Base-by-base conservation (phyloP, 2,888 invertebrate species). In the Cyrtodaria siliqua region DNA sequence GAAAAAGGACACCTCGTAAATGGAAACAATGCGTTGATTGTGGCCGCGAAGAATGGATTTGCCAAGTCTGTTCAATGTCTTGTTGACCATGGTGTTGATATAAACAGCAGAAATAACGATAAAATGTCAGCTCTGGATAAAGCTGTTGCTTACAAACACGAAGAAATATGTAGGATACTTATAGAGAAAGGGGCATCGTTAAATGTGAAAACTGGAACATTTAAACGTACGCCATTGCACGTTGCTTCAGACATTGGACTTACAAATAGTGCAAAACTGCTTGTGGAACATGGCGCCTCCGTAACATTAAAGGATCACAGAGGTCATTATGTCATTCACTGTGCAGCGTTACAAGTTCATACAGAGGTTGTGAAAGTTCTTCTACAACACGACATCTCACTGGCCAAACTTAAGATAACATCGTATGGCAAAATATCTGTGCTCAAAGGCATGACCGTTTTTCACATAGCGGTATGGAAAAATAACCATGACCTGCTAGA, bases 221-320 rank as follows among this genome's bases (percentile, higher is more conserved):
- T 66, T 40, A 73, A 73, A 44, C 53, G 70, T 49, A 66, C 73
- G 1, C 78, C 78, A 40, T 27, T 78, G 23, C 78, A 78, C 26
- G 53, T 66, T 20, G 73, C 78, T 16, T 60, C 42, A 27, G 78
- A 78, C 57, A 27, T 66, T 20, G 69, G 62, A 9, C 26, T 33
- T 2, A 1, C 20, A n/a, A 24, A 29, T 38, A 26, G 57, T n/a
- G 66, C 67, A 23, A 16, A 67, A n/a, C 4, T 29, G 6, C 38
- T 79, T 4, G 40, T 79, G 0, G 14, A 44, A 9, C 57, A 62
- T 23, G 67, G 70, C 2, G 70, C 70, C 14, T 16, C 29, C 2
- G 20, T 68, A 0, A 53, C 47, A 9, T 44, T 62, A 9, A 79
- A 70, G 49, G 73, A 79, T 26, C 49, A 69, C 29, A 40, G 66